Base-by-base conservation (phyloP, 2,888 invertebrate species). In the Caprella mutica region DNA sequence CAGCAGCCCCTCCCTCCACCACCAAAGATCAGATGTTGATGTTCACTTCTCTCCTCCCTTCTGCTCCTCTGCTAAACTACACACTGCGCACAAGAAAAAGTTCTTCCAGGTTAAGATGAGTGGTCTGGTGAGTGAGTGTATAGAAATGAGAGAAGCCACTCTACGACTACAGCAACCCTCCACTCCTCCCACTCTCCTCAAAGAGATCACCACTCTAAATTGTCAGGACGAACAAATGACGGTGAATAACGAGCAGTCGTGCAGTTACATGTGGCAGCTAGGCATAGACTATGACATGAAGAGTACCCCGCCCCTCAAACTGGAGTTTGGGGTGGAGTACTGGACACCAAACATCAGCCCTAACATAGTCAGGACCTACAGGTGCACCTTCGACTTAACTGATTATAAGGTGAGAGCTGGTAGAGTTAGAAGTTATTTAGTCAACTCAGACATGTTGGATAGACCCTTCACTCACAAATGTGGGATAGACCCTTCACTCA, bases 21-120 rank as follows among this genome's bases (percentile, higher is more conserved):
- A 54, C 12, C 5, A 17, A 24, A 42, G 61, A 24, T 40, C 52
- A n/a, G 80, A 81, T 64, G 83, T 89, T 43, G 78, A 81, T 2
- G 75, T 92, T 5, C 81, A 84, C 69, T 91, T 93, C 74, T 79
- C 83, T 8, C 84, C 90, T 1, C 92, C 93, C 1, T 80, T 94
- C 71, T 80, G 81, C 67, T 81, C 86, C 0, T 79, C 81, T 1
- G 86, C 88, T 78, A 81, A 86, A 53, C 77, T 94, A 14, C 85
- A 90, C 61, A 91, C 93, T 0, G 85, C 86, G 1, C 81, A 84
- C 67, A 79, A 81, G n/a, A 77, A 86, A 66, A 93, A 93, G 74
- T 91, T 87, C 69, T 72, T 92, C 19, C 87, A 91, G 72, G 62
- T 69, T 3, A 65, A 58, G 6, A 66, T 68, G 42, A 79, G 80